These are phyloP conservation scores for Rhopalosiphum nymphaeae DNA, from an alignment of 2,888 invertebrate species.

Conservation along the genomic window DNA sequence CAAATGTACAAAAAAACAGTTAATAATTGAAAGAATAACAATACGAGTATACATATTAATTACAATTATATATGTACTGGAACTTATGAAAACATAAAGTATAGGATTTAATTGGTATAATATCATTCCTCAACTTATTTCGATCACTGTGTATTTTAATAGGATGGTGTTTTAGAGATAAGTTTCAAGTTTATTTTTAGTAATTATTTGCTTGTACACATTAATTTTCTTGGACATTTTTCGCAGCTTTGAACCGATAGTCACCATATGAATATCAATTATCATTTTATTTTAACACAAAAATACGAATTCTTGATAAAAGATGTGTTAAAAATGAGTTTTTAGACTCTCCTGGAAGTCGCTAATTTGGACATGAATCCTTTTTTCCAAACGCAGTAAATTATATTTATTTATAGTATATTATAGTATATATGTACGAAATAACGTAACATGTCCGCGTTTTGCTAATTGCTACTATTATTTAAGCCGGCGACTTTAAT, in stretches of 20 bases:
- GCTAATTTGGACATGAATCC: not conserved
- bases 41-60: not conserved
- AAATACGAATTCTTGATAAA: not conserved
- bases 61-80: not conserved
- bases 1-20: not conserved
- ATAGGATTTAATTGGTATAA: not conserved
- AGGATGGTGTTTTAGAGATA: not conserved
- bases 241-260: not conserved
- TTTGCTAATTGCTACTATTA: not conserved
- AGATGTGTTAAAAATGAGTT: not conserved
- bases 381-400: not conserved
- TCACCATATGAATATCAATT: not conserved
- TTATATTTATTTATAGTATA: not conserved
- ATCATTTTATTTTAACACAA: not conserved
- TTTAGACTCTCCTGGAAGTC: not conserved
- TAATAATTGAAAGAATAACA: too few relatives aligned
- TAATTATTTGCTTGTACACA: not conserved
- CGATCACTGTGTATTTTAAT: not conserved
- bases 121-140: not conserved
- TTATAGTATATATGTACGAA: not conserved
- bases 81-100: not conserved
- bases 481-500: not conserved
- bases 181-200: not conserved
- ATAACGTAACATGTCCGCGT: not conserved
- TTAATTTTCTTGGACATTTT: not conserved